phyloP scores from a whole-genome alignment of 2,113 vertebrate genomes.

The Micronycteris hirsuta region DNA sequence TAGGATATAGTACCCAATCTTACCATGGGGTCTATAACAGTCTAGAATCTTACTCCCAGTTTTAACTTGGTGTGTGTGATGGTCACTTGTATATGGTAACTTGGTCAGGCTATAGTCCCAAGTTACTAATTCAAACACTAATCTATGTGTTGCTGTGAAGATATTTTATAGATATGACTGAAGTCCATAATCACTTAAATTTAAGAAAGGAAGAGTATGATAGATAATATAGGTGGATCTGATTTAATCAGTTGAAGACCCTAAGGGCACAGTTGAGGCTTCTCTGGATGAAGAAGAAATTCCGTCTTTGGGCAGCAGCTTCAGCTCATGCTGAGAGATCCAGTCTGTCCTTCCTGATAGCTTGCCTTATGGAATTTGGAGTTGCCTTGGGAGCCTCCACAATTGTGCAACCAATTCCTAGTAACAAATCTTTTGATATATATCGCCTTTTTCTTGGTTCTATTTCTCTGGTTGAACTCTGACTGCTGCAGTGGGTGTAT shows the following conservation, averaged over 20 bases:
- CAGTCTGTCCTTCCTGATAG: neutral
- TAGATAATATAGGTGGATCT: neutral
- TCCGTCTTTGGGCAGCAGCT: neutral
- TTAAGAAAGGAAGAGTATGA: neutral
- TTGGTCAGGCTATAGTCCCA: neutral
- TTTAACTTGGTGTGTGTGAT: neutral
- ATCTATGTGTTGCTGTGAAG: neutral
- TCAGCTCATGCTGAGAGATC: neutral
- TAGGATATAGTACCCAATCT: neutral
- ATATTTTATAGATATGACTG: neutral
- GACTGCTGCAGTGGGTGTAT: neutral
- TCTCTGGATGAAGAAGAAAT: neutral
- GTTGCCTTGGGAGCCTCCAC: neutral
- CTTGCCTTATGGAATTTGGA: neutral
- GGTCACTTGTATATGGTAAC: neutral
- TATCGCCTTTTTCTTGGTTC: neutral
- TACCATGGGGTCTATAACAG: neutral
- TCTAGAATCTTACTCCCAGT: neutral
- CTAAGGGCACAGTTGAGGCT: neutral
- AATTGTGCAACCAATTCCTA: neutral
- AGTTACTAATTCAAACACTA: neutral
- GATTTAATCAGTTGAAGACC: neutral
- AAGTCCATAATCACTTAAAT: neutral
- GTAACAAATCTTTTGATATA: neutral
- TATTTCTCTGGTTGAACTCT: neutral